Percentiles rank a stretch among this genome's conserved stretches.
These are phyloP conservation scores for Tangara arthus DNA, from an alignment of 2,797 vertebrate species.

Conservation along the genomic window DNA sequence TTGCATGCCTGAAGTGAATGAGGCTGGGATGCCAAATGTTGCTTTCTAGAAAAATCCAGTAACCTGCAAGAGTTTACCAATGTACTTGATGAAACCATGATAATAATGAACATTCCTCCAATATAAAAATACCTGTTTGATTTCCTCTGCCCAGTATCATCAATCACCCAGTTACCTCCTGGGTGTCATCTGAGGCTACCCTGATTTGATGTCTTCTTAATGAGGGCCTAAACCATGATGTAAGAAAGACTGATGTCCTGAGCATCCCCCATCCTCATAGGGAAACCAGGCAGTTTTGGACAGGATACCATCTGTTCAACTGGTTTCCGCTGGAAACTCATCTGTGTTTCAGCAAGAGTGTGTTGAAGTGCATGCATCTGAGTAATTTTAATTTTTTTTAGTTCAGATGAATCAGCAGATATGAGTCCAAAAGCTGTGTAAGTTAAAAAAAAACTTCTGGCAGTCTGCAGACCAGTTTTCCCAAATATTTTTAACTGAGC, in stretches of 20 bases:
- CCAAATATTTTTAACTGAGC: not conserved
- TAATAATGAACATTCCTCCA: not conserved
- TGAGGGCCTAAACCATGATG: not conserved
- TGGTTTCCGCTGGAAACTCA: not conserved
- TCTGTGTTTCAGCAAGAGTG: not conserved
- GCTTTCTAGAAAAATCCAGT: not conserved
- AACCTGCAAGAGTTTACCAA: not conserved
- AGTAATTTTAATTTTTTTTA: not conserved
- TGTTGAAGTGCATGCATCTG: not conserved
- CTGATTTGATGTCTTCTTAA: not conserved
- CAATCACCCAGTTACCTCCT: not conserved
- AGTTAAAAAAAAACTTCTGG: constrained; percentile 6
- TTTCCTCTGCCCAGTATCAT: not conserved
- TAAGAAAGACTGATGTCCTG: not conserved
- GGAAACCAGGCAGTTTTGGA: not conserved
- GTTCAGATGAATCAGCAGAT: constrained; percentile 34
- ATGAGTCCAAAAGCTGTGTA: not conserved
- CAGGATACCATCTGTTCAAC: not conserved
- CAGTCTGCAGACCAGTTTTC: not conserved
- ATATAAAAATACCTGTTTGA: not conserved
- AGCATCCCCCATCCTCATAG: not conserved
- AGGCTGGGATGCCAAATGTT: not conserved
- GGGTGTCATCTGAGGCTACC: not conserved
- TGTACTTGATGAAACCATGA: not conserved
- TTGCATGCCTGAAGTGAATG: not conserved